Percentiles rank a stretch among this genome's conserved stretches.
These are phyloP conservation scores for Coelinius sp. DNA, from an alignment of 2,888 invertebrate genomes.

Conservation along the genomic window DNA sequence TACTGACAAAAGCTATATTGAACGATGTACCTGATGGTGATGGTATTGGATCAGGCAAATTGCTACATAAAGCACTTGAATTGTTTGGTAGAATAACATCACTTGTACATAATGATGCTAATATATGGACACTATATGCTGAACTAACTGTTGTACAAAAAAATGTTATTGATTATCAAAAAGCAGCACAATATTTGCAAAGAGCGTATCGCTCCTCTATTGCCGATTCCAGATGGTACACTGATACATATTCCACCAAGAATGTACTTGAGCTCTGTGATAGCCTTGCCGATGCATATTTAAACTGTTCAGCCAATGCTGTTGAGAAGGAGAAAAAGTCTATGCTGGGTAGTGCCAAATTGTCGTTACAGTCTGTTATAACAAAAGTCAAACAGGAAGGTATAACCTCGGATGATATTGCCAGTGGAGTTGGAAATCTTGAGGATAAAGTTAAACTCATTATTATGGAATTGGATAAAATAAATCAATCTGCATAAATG, in stretches of 20 bases:
- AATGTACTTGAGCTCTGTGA: conserved; percentile 77
- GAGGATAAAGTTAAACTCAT: conserved; percentile 52
- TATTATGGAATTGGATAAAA: conserved; percentile 54
- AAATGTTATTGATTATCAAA: conserved; percentile 63
- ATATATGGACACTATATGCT: conserved; percentile 88
- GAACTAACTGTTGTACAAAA: conserved; percentile 74
- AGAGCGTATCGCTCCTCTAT: conserved; percentile 81
- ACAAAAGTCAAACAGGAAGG: conserved; percentile 69
- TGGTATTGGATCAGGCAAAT: conserved; percentile 59
- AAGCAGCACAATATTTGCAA: conserved; percentile 80
- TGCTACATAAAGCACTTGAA: conserved; percentile 74
- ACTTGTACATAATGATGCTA: conserved; percentile 78
- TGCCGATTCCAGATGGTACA: conserved; percentile 78
- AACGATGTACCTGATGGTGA: conserved; percentile 77
- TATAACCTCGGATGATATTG: conserved; percentile 62
- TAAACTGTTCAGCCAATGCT: conserved; percentile 72
- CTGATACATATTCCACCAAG: conserved; percentile 75
- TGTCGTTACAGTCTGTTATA: conserved; percentile 65
- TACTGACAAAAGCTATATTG: conserved; percentile 80
- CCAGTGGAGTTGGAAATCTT: conserved; percentile 48
- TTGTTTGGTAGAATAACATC: conserved; percentile 83
- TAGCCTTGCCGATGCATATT: conserved; percentile 74
- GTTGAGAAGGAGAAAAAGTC: conserved; percentile 62
- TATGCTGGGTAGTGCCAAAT: conserved; percentile 63
- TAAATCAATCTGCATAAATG: conserved; percentile 26